phyloP scores from a whole-genome alignment of 2,888 invertebrate species.

The Cerastis rubricosa region DNA sequence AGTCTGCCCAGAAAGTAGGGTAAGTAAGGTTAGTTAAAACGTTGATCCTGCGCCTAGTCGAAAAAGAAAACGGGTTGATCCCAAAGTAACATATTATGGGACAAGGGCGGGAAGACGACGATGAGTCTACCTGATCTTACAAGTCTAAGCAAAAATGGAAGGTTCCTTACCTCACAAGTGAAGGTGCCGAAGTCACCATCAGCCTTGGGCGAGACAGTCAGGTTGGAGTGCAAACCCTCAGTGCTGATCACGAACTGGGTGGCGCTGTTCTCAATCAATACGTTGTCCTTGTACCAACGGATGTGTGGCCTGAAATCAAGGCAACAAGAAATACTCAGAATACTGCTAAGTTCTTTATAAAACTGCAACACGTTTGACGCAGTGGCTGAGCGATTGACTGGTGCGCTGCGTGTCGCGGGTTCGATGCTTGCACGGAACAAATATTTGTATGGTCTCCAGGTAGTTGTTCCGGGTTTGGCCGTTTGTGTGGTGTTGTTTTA shows the following conservation, averaged over 20 bases:
- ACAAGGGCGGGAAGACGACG: background rate
- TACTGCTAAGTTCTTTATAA: background rate
- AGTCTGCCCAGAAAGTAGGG: too few species aligned
- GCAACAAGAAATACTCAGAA: accelerated
- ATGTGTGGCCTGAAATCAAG: conserved; percentile 75
- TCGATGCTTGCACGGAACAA: too few species aligned
- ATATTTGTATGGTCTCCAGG: too few species aligned
- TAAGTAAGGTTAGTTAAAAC: too few species aligned
- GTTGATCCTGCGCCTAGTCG: too few species aligned
- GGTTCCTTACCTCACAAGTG: conserved; percentile 81
- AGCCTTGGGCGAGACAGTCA: conserved; percentile 77
- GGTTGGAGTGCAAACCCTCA: conserved; percentile 77
- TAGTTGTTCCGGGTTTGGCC: too few species aligned
- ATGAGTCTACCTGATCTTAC: background rate
- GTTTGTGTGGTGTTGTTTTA: too few species aligned
- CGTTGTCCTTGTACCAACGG: conserved; percentile 84
- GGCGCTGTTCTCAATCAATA: conserved; percentile 71
- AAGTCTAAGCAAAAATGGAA: background rate
- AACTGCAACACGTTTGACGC: too few species aligned
- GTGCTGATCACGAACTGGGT: conserved; percentile 74
- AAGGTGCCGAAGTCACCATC: conserved; percentile 84
- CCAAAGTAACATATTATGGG: background rate
- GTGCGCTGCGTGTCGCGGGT: too few species aligned
- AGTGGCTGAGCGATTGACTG: too few species aligned
- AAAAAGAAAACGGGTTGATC: too few species aligned